These are phyloP conservation scores for Morbakka virulenta DNA, from an alignment of 30 jellyfish, hydroid and myxozoan genomes.

Conservation along the genomic window DNA sequence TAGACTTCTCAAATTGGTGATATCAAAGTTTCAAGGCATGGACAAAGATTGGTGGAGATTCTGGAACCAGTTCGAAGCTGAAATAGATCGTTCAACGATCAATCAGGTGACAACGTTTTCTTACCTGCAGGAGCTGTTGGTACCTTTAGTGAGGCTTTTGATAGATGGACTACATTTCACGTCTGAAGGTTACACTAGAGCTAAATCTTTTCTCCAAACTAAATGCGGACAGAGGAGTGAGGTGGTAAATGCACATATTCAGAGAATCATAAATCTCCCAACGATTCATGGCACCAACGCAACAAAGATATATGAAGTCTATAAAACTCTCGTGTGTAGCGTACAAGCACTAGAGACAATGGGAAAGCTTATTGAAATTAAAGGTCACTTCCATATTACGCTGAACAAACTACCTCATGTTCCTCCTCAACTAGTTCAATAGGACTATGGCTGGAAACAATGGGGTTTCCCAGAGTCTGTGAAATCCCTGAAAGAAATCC, in stretches of 20 bases:
- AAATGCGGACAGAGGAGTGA: conserved; percentile 52
- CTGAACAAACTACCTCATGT: conserved; percentile 45
- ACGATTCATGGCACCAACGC: conserved; percentile 27
- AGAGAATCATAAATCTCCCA: conserved; percentile 48
- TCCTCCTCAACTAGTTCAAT: conserved; percentile 35
- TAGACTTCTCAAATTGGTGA: conserved; percentile 35
- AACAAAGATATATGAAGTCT: conserved; percentile 48
- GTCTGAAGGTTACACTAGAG: conserved; percentile 40
- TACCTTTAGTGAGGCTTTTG: background rate
- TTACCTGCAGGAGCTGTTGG: conserved; percentile 36
- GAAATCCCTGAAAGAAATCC: too few relatives aligned
- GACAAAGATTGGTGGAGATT: conserved; percentile 18
- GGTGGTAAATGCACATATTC: conserved; percentile 57
- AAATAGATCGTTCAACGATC: conserved; percentile 22
- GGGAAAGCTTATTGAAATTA: conserved; percentile 32
- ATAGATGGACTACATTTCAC: conserved; percentile 59
- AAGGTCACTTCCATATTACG: conserved; percentile 48
- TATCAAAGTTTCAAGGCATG: conserved; percentile 34
- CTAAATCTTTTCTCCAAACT: conserved; percentile 23
- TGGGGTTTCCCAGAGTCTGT: conserved; percentile 36
- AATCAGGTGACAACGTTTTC: conserved; percentile 38
- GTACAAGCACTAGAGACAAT: conserved; percentile 63
- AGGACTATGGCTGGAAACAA: conserved; percentile 47
- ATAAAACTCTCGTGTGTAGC: conserved; percentile 32
- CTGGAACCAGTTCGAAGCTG: conserved; percentile 55